Conservation (phyloP, 2,888 invertebrate genomes). For the Latrodectus elegans region DNA sequence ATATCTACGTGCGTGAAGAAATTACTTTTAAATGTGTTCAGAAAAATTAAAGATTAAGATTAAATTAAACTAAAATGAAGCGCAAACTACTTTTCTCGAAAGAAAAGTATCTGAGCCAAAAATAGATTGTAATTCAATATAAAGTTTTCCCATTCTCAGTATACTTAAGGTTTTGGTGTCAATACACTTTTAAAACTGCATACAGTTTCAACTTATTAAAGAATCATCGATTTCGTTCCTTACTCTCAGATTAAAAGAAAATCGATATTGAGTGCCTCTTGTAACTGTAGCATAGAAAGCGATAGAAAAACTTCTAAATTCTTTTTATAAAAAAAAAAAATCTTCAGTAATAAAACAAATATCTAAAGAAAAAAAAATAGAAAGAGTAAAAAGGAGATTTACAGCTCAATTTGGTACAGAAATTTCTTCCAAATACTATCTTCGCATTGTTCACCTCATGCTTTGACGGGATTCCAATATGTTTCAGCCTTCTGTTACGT, state of each 20-base stretch:
- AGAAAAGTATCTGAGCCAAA: no score
- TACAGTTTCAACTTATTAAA: neutral
- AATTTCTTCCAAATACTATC: slow-evolving; percentile 51
- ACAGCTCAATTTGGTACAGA: slow-evolving; percentile 56
- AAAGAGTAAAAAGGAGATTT: slow-evolving; percentile 17
- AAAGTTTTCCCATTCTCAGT: neutral
- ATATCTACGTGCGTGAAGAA: no score
- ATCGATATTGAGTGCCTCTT: neutral
- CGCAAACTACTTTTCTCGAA: no score
- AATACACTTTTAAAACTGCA: neutral
- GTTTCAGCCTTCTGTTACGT: slow-evolving; percentile 35
- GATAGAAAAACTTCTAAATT: neutral
- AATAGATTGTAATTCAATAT: no score
- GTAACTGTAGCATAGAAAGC: neutral
- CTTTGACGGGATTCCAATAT: slow-evolving; percentile 60
- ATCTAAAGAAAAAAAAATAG: neutral
- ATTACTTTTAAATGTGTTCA: no score
- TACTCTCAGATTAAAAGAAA: neutral
- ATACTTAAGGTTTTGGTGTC: neutral
- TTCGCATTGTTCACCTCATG: slow-evolving; percentile 32
- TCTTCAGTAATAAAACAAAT: neutral
- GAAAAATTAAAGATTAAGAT: no score
- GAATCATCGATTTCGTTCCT: neutral
- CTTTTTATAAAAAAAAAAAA: neutral
- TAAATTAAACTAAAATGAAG: no score